These are phyloP conservation scores for Sympetrum striolatum DNA, from an alignment of 2,888 invertebrate species.

Conservation along the genomic window DNA sequence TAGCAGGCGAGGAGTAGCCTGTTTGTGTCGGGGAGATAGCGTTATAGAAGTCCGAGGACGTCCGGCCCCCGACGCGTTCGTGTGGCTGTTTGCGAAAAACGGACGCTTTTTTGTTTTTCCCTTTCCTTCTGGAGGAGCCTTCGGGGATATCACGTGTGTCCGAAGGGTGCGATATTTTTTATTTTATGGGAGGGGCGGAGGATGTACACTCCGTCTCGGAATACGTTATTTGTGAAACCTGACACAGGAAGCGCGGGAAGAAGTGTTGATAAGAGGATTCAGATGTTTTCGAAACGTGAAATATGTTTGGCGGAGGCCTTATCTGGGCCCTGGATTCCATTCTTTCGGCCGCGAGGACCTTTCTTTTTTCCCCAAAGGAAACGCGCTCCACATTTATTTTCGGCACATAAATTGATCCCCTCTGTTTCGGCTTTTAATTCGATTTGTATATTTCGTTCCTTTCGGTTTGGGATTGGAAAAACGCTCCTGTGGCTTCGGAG, in stretches of 20 bases:
- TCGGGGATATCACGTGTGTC: background rate
- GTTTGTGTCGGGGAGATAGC: background rate
- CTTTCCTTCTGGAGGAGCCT: background rate
- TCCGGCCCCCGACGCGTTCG: background rate
- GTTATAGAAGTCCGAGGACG: background rate
- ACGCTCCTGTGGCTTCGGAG: background rate
- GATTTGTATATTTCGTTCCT: background rate
- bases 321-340: background rate
- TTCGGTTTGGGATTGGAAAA: background rate
- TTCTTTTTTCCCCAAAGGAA: conserved; percentile 9
- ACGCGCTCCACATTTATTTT: background rate
- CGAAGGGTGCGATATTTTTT: background rate
- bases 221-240: background rate
- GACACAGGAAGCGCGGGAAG: background rate
- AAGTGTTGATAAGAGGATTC: background rate
- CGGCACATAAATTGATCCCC: background rate
- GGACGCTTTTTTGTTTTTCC: background rate
- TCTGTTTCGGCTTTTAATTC: background rate
- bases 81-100: background rate
- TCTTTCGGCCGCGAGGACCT: background rate
- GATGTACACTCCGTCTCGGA: background rate
- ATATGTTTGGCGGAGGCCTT: background rate
- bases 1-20: background rate
- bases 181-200: background rate
- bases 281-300: conserved; percentile 14